phyloP scores from a whole-genome alignment of 1,140 invertebrate genomes.

The Heliconius nattereri region DNA sequence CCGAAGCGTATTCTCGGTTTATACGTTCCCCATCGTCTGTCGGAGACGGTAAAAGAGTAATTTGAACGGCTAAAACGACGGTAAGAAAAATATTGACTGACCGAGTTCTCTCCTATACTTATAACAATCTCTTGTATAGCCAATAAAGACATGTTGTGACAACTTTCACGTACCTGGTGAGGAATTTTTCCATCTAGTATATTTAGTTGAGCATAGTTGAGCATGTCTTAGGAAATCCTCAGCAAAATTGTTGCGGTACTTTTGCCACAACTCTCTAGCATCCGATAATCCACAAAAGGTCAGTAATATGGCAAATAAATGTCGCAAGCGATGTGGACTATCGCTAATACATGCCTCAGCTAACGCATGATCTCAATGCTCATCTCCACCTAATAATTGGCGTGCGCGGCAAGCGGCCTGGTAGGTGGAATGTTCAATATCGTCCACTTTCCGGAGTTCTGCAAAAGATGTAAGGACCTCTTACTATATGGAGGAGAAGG shows the following conservation, averaged over 20 bases:
- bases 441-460: conserved; percentile 55
- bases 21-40: conserved; percentile 16
- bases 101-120: conserved; percentile 7
- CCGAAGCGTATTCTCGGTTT: conserved; percentile 7
- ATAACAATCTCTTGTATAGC: conserved; percentile 24
- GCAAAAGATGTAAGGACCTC: conserved; percentile 65
- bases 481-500: conserved; percentile 62
- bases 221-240: conserved; percentile 44
- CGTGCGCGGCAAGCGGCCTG: conserved; percentile 47
- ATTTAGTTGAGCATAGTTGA: too few species aligned
- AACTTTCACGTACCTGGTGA: neutral
- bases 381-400: conserved; percentile 60
- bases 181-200: too few species aligned
- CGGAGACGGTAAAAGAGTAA: neutral
- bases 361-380: conserved; percentile 51
- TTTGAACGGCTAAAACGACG: too few species aligned
- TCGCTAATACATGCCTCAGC: conserved; percentile 44
- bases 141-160: conserved; percentile 13
- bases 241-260: conserved; percentile 48
- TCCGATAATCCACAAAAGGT: conserved; percentile 51
- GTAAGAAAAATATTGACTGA: conserved; percentile 20
- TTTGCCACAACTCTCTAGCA: conserved; percentile 48
- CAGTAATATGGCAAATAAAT: conserved; percentile 51
- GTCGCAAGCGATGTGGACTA: conserved; percentile 46
- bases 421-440: conserved; percentile 47